These are phyloP conservation scores for Steatornis caripensis DNA, from an alignment of 2,113 vertebrate genomes.

Conservation along the genomic window DNA sequence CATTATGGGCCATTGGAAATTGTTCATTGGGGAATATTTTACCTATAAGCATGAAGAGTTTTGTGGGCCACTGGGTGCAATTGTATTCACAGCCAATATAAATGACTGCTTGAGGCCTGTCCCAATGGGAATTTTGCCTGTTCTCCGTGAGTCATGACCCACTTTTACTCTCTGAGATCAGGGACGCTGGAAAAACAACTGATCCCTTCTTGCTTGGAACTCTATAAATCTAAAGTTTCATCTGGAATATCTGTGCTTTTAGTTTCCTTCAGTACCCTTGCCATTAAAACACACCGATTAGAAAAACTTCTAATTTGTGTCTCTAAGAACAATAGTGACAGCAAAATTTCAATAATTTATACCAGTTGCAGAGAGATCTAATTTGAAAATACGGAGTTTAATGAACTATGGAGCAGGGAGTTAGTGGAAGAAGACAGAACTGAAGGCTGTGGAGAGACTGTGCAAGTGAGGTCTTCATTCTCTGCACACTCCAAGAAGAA, in stretches of 20 bases:
- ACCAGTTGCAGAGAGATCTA: not conserved
- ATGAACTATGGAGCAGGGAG: not conserved
- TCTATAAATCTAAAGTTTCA: not conserved
- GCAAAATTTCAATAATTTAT: not conserved
- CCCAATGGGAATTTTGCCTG: constrained; percentile 18
- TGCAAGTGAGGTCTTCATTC: not conserved
- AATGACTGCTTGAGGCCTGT: not conserved
- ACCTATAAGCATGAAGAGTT: not conserved
- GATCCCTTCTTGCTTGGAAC: not conserved
- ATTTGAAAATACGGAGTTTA: not conserved
- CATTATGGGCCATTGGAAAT: not conserved
- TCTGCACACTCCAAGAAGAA: not conserved
- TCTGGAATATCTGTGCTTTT: not conserved
- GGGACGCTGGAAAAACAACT: constrained; percentile 29
- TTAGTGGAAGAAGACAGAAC: not conserved
- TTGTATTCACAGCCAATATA: not conserved
- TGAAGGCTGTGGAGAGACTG: not conserved
- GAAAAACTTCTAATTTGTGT: not conserved
- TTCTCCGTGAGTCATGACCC: constrained; percentile 8
- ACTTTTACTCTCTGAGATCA: constrained; percentile 17
- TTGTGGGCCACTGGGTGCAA: not conserved
- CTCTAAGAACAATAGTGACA: not conserved
- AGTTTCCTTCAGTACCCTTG: not conserved
- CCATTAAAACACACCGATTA: not conserved
- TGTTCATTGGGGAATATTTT: not conserved